These are phyloP conservation scores for Charanyca ferruginea DNA, from an alignment of 2,888 invertebrate species.

Conservation along the genomic window DNA sequence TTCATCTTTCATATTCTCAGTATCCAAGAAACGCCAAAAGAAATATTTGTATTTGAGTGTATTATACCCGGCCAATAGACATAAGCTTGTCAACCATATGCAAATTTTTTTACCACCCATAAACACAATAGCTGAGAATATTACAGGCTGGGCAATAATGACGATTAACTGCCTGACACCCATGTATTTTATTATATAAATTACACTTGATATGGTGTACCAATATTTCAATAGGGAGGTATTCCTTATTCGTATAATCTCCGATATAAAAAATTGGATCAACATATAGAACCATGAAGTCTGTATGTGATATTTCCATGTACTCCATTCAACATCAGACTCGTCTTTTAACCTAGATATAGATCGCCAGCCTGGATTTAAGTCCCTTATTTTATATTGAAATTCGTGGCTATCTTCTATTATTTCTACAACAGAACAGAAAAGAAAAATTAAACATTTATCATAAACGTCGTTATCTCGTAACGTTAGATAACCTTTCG, in stretches of 20 bases:
- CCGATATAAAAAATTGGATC: slow-evolving; percentile 90
- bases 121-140: slow-evolving; percentile 85
- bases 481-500: not conserved
- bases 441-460: not conserved
- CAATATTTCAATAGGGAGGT: slow-evolving; percentile 85
- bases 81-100: slow-evolving; percentile 91
- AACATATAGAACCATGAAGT: slow-evolving; percentile 90
- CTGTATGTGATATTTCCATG: slow-evolving; percentile 90
- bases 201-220: slow-evolving; percentile 88
- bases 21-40: slow-evolving; percentile 86
- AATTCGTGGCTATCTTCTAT: slow-evolving; percentile 70
- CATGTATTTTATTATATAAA: slow-evolving; percentile 86
- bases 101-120: slow-evolving; percentile 84
- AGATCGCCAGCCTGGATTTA: slow-evolving; percentile 91
- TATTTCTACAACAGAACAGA: slow-evolving; percentile 75
- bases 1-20: slow-evolving; percentile 85
- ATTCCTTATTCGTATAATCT: slow-evolving; percentile 81
- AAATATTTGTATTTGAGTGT: slow-evolving; percentile 85
- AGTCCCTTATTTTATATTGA: slow-evolving; percentile 82
- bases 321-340: slow-evolving; percentile 94
- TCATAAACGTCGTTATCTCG: not conserved
- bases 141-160: slow-evolving; percentile 90
- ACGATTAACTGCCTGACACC: slow-evolving; percentile 88
- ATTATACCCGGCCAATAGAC: slow-evolving; percentile 88
- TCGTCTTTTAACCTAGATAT: slow-evolving; percentile 91